Percentiles rank a stretch among this genome's conserved stretches.
phyloP scores from a whole-genome alignment of 2,888 invertebrate species.

The Scaptodrosophila latifasciaeformis region DNA sequence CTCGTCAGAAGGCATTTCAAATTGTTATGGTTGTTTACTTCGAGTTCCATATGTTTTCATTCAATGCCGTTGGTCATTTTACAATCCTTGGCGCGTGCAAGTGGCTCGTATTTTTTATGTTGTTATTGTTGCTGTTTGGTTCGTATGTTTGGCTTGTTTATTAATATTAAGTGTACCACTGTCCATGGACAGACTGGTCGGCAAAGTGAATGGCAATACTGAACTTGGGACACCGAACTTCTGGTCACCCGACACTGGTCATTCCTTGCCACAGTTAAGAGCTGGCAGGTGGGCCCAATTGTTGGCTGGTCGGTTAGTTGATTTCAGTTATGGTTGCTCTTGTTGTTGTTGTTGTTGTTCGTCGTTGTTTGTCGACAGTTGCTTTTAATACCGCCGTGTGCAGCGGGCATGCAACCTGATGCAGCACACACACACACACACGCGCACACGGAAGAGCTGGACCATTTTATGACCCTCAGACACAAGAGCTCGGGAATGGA shows the following conservation, averaged over 20 bases:
- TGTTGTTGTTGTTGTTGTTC: constrained; percentile 19
- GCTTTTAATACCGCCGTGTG: constrained; percentile 59
- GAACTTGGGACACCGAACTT: too few relatives aligned
- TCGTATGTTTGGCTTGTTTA: constrained; percentile 43
- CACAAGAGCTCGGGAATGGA: too few relatives aligned
- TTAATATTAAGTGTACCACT: constrained; percentile 62
- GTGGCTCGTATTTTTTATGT: neutral
- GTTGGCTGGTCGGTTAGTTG: constrained; percentile 39
- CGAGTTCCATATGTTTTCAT: too few relatives aligned
- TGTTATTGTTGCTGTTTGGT: neutral
- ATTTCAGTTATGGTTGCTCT: constrained; percentile 3
- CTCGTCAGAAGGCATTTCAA: too few relatives aligned
- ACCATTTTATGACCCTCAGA: too few relatives aligned
- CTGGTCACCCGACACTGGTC: too few relatives aligned
- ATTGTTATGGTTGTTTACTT: too few relatives aligned
- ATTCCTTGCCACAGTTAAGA: too few relatives aligned
- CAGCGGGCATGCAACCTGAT: constrained; percentile 53
- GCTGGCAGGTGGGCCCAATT: constrained; percentile 13
- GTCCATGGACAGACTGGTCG: constrained; percentile 33
- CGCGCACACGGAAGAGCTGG: too few relatives aligned
- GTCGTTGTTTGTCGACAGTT: constrained; percentile 60
- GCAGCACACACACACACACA: constrained; percentile 33
- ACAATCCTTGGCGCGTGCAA: constrained; percentile 25
- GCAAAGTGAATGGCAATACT: neutral
- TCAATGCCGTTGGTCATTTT: too few relatives aligned